phyloP scores from a whole-genome alignment of 2,113 vertebrate species.

The Felis chaus region DNA sequence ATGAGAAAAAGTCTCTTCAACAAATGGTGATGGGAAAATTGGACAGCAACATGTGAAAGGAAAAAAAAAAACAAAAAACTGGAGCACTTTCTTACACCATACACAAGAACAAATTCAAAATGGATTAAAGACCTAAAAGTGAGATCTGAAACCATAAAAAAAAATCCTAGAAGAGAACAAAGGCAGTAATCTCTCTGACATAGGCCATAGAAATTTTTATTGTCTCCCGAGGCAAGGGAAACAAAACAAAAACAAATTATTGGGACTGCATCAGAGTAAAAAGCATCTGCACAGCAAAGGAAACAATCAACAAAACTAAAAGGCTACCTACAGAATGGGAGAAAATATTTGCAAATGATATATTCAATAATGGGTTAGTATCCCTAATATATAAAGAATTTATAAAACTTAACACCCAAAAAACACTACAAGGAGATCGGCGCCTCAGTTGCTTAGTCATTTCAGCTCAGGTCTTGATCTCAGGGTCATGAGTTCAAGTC shows the following conservation, averaged over 20 bases:
- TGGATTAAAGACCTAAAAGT: not conserved
- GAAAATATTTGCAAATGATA: not conserved
- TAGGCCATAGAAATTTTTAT: not conserved
- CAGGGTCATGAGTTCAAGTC: too few relatives aligned
- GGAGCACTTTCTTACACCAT: not conserved
- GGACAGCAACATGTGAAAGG: not conserved
- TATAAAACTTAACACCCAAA: not conserved
- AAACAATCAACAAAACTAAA: not conserved
- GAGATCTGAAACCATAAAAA: not conserved
- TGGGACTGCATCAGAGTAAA: not conserved
- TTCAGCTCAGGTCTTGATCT: too few relatives aligned
- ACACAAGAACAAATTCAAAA: not conserved
- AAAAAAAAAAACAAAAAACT: not conserved
- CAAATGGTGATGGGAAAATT: not conserved
- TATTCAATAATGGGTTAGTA: not conserved
- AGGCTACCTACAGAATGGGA: not conserved
- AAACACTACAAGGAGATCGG: not conserved
- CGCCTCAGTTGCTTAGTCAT: too few relatives aligned
- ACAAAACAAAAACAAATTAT: not conserved
- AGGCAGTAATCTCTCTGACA: not conserved
- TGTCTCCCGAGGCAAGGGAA: not conserved
- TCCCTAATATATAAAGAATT: not conserved
- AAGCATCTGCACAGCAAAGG: not conserved
- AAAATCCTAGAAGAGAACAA: not conserved
- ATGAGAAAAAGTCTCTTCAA: not conserved